Conservation (phyloP, 2,113 vertebrate genomes). For the Okapia johnstoni region DNA sequence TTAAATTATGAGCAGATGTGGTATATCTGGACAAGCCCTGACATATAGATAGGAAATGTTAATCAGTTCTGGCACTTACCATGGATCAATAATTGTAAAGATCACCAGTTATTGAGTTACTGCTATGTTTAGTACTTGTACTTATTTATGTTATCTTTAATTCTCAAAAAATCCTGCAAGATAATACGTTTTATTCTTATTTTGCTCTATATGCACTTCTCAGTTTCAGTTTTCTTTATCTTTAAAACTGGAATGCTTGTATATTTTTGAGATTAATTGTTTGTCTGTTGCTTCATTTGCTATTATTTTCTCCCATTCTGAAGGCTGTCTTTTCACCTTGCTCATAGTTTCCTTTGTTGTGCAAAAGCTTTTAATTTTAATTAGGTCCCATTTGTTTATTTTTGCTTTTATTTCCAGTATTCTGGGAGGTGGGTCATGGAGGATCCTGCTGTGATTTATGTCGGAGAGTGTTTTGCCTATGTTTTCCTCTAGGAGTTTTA, state of each 20-base stretch:
- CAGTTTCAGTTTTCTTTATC: not conserved
- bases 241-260: not conserved
- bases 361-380: too few relatives aligned
- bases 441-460: too few relatives aligned
- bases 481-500: too few relatives aligned
- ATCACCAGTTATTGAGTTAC: not conserved
- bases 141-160: not conserved
- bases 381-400: too few relatives aligned
- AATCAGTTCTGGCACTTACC: not conserved
- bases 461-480: too few relatives aligned
- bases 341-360: too few relatives aligned
- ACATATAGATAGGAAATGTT: not conserved
- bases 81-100: not conserved
- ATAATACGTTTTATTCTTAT: not conserved
- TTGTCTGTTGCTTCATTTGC: too few relatives aligned
- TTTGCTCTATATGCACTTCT: not conserved
- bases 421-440: too few relatives aligned
- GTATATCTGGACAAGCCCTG: not conserved
- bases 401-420: too few relatives aligned
- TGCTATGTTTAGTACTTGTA: not conserved
- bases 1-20: constrained; percentile 32
- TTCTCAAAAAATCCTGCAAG: not conserved
- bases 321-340: too few relatives aligned
- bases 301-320: too few relatives aligned
- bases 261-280: too few relatives aligned